Conservation (phyloP, 2,797 vertebrate species). For the Taenioides sp. region DNA sequence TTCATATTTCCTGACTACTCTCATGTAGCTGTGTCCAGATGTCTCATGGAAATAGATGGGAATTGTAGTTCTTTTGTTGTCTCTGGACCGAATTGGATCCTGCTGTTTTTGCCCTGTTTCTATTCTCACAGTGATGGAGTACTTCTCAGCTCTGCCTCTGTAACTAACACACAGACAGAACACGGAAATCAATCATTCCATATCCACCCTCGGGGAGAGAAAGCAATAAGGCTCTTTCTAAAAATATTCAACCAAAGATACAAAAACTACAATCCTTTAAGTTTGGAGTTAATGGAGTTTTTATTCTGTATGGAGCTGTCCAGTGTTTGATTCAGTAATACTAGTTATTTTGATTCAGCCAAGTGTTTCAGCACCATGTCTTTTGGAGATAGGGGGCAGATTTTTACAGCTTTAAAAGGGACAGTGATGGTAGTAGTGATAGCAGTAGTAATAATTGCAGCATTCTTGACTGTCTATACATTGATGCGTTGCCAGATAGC, state of each 20-base stretch:
- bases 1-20: neutral
- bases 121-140: constrained; percentile 25
- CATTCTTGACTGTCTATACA: too few species aligned
- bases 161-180: constrained; percentile 27
- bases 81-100: constrained; percentile 22
- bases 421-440: neutral
- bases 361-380: neutral
- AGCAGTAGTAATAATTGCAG: too few species aligned
- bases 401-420: neutral
- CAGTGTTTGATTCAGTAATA: constrained; percentile 19
- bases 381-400: neutral
- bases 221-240: constrained; percentile 10
- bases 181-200: constrained; percentile 26
- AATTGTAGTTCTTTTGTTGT: constrained; percentile 19
- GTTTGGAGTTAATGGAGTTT: constrained; percentile 4
- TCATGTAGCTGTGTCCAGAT: neutral
- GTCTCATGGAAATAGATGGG: constrained; percentile 8
- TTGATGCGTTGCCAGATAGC: too few species aligned
- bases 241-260: constrained; percentile 13
- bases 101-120: constrained; percentile 10
- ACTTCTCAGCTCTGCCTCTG: constrained; percentile 18
- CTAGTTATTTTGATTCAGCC: constrained; percentile 5
- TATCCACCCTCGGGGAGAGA: constrained; percentile 24
- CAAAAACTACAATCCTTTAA: neutral
- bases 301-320: neutral